Conservation (phyloP, 2,113 vertebrate species). For the Nothoprocta perdicaria region DNA sequence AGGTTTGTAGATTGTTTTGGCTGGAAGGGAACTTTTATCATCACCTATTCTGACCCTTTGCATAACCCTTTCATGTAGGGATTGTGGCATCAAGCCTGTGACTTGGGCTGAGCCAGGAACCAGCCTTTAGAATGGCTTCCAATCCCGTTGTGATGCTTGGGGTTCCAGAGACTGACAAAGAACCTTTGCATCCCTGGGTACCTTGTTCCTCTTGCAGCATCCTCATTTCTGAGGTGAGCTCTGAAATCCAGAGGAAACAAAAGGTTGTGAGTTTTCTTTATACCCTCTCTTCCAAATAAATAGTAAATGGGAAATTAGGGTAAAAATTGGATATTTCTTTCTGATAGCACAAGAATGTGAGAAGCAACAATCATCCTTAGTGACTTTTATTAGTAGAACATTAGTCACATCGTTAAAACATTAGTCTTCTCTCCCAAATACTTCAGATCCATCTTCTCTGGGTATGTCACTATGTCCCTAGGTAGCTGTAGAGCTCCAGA, state of each 20-base stretch:
- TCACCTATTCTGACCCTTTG: conserved; percentile 32
- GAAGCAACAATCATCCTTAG: background rate
- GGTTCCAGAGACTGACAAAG: background rate
- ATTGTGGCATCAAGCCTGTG: background rate
- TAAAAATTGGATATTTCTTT: background rate
- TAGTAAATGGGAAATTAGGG: background rate
- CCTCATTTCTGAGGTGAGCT: background rate
- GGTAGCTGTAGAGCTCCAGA: background rate
- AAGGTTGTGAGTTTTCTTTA: background rate
- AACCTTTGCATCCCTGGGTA: background rate
- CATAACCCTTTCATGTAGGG: background rate
- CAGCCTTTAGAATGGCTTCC: background rate
- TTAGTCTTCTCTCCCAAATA: background rate
- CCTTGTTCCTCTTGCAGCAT: rapidly evolving
- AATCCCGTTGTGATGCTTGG: background rate
- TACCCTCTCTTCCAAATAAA: background rate
- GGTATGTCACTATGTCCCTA: background rate
- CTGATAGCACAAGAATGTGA: background rate
- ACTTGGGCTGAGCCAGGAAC: background rate
- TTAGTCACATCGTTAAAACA: background rate
- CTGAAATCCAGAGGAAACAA: background rate
- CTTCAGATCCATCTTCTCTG: background rate
- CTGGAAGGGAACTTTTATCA: conserved; percentile 42
- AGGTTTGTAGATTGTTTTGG: conserved; percentile 24
- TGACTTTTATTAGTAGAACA: background rate